Percentiles rank a stretch among this genome's conserved stretches.
Evolutionary conservation across 2,888 invertebrate species (phyloP).

Genomic region (Thereva nobilitata): DNA sequence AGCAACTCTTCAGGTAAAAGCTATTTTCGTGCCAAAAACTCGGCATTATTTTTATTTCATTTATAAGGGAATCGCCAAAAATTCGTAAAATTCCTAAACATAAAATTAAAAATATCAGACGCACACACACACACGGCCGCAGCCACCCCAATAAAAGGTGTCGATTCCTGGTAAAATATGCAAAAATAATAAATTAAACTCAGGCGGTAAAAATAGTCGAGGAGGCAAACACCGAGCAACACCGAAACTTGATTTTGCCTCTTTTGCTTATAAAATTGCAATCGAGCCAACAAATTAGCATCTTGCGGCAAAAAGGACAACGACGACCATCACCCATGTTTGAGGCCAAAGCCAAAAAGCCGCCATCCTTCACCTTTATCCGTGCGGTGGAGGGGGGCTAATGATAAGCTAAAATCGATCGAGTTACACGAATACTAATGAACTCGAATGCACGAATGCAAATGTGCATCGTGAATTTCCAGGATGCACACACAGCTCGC

Average conservation of each 20-base stretch:
- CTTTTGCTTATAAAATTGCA: conserved; percentile 14
- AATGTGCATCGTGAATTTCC: neutral
- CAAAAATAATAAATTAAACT: conserved; percentile 29
- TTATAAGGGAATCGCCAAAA: neutral
- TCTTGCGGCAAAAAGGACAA: conserved; percentile 23
- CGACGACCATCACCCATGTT: neutral
- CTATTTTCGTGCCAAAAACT: no score
- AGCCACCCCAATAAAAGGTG: conserved; percentile 11
- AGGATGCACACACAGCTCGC: neutral
- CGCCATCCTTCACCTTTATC: conserved; percentile 7
- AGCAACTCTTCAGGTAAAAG: no score
- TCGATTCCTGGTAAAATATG: conserved; percentile 11
- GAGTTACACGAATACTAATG: conserved; percentile 28
- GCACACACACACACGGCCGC: neutral
- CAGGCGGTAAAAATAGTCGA: conserved; percentile 28
- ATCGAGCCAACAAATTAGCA: conserved; percentile 35
- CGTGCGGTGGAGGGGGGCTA: neutral
- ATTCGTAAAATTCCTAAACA: neutral
- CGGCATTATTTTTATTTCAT: no score
- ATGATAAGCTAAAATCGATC: conserved; percentile 6
- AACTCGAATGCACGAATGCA: conserved; percentile 29
- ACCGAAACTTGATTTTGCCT: conserved; percentile 11
- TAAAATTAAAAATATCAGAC: neutral
- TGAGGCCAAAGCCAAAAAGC: conserved; percentile 1
- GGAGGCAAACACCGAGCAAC: conserved; percentile 26